Evolutionary conservation across 2,797 vertebrate genomes (phyloP).

Genomic region (Anguilla anguilla): DNA sequence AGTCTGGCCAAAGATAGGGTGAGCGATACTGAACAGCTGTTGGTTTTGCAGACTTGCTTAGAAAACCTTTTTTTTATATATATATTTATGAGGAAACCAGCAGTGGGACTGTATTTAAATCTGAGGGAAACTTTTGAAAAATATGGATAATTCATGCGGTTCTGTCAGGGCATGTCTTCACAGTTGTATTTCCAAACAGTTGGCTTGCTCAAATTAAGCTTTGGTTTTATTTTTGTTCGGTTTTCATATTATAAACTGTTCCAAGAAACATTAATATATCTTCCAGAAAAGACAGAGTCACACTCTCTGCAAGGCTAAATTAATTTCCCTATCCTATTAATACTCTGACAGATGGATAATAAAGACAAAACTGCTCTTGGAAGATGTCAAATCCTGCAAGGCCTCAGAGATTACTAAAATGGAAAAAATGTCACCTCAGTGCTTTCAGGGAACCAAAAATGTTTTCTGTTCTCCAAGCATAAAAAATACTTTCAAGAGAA

Average conservation of each 20-base stretch:
- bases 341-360: slow-evolving; percentile 14
- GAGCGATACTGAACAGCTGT: slow-evolving; percentile 48
- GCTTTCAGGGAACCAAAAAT: slow-evolving; percentile 39
- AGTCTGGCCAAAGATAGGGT: slow-evolving; percentile 46
- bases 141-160: slow-evolving; percentile 48
- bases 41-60: slow-evolving; percentile 39
- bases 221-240: slow-evolving; percentile 44
- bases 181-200: slow-evolving; percentile 40
- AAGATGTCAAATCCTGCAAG: not conserved
- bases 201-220: slow-evolving; percentile 46
- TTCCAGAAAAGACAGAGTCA: slow-evolving; percentile 29
- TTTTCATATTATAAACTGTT: slow-evolving; percentile 19
- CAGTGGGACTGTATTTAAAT: slow-evolving; percentile 28
- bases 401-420: slow-evolving; percentile 36
- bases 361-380: slow-evolving; percentile 9
- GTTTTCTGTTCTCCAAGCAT: slow-evolving; percentile 40
- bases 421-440: slow-evolving; percentile 45
- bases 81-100: slow-evolving; percentile 53
- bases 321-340: slow-evolving; percentile 32
- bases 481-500: slow-evolving; percentile 27
- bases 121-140: slow-evolving; percentile 16
- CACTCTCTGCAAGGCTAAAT: not conserved
- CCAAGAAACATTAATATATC: slow-evolving; percentile 38
- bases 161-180: slow-evolving; percentile 41
- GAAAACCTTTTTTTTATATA: slow-evolving; percentile 33